Conservation (phyloP, 2,888 invertebrate species). For the Clunio marinus region DNA sequence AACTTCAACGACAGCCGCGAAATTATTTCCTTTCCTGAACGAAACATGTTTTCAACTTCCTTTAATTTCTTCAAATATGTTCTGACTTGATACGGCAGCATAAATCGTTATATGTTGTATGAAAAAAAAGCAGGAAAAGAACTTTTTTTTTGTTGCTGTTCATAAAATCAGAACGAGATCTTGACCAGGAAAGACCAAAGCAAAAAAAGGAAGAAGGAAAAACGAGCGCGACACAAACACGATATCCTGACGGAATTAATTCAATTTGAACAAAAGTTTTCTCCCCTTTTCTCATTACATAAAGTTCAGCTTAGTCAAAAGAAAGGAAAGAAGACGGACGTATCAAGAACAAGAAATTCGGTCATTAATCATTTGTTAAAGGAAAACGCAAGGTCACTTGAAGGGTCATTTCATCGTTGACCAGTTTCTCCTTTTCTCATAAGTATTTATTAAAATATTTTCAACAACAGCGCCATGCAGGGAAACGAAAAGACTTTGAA, state of each 20-base stretch:
- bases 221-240: slow-evolving; percentile 11
- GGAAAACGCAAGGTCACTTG: slow-evolving; percentile 41
- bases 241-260: slow-evolving; percentile 10
- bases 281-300: not conserved
- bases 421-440: slow-evolving; percentile 40
- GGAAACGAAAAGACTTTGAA: not conserved
- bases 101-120: not conserved
- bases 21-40: not conserved
- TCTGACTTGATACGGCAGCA: too few relatives aligned
- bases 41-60: not conserved
- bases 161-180: not conserved
- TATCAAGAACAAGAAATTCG: slow-evolving; percentile 13
- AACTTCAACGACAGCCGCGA: not conserved
- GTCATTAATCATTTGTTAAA: slow-evolving; percentile 42
- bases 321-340: not conserved
- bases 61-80: not conserved
- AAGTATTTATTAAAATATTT: not conserved
- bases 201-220: slow-evolving; percentile 21
- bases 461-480: not conserved
- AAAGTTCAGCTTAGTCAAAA: not conserved
- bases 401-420: slow-evolving; percentile 41
- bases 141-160: not conserved
- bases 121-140: not conserved
- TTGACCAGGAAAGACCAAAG: not conserved
- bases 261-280: not conserved